Percentiles rank a stretch among this genome's conserved stretches.
Conservation (phyloP, 2,113 vertebrate species). For the Periophthalmus modestus region DNA sequence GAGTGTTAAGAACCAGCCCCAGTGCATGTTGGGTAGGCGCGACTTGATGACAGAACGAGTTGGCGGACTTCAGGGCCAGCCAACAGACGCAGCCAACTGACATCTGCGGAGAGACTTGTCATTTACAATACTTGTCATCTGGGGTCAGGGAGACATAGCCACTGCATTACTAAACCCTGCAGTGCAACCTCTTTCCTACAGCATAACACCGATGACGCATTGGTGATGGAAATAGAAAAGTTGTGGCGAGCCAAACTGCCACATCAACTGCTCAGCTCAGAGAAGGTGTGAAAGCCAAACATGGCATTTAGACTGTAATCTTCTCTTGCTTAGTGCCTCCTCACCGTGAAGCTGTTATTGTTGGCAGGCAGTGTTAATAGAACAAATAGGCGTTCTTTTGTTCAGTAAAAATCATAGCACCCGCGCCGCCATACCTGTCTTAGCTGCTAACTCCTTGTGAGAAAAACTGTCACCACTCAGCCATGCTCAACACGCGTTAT, state of each 20-base stretch:
- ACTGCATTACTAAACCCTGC: slow-evolving; percentile 43
- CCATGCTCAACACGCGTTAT: slow-evolving; percentile 53
- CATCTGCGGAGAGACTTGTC: slow-evolving; percentile 71
- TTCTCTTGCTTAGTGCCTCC: slow-evolving; percentile 51
- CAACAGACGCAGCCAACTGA: slow-evolving; percentile 53
- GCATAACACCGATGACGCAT: slow-evolving; percentile 52
- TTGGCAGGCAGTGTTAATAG: slow-evolving; percentile 55
- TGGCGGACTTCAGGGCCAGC: slow-evolving; percentile 54
- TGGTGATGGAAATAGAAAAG: slow-evolving; percentile 59
- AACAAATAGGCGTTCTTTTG: slow-evolving; percentile 55
- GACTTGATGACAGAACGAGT: slow-evolving; percentile 60
- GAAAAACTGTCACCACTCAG: slow-evolving; percentile 50
- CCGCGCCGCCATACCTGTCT: slow-evolving; percentile 32
- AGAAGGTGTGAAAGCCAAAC: slow-evolving; percentile 55
- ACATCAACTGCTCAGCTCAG: slow-evolving; percentile 30
- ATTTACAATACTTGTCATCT: slow-evolving; percentile 62
- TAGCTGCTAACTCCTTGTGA: slow-evolving; percentile 35
- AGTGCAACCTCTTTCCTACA: slow-evolving; percentile 50
- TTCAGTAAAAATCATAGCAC: slow-evolving; percentile 51
- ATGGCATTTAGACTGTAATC: slow-evolving; percentile 58
- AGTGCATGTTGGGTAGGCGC: slow-evolving; percentile 60
- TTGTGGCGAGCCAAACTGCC: slow-evolving; percentile 32
- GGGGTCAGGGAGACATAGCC: slow-evolving; percentile 33
- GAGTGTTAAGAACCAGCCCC: slow-evolving; percentile 55
- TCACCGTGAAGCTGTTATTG: slow-evolving; percentile 47